These are phyloP conservation scores for Coranthus polyacanthus DNA, from an alignment of 2,797 vertebrate genomes.

Conservation along the genomic window DNA sequence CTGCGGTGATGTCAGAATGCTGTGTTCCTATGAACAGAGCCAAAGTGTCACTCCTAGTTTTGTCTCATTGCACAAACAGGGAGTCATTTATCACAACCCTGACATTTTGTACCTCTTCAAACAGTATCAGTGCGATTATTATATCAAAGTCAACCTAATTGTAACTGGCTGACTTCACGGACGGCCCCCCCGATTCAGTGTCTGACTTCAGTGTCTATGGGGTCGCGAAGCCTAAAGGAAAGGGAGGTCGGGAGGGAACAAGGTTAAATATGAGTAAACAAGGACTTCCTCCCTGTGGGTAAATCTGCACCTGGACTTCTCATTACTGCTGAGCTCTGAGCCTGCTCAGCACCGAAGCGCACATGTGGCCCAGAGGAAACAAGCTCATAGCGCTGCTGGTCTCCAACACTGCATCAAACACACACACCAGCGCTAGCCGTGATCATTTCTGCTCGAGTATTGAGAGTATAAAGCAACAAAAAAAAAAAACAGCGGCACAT, in stretches of 20 bases:
- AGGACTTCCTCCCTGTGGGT: slow-evolving; percentile 77
- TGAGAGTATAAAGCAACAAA: slow-evolving; percentile 14
- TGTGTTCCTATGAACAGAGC: not conserved
- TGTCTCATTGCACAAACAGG: not conserved
- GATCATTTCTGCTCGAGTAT: slow-evolving; percentile 12
- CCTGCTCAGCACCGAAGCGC: slow-evolving; percentile 60
- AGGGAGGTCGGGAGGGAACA: slow-evolving; percentile 45
- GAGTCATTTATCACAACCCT: slow-evolving; percentile 8
- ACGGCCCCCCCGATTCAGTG: slow-evolving; percentile 3
- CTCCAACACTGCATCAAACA: slow-evolving; percentile 54
- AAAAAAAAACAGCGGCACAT: slow-evolving; percentile 13
- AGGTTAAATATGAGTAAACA: slow-evolving; percentile 80
- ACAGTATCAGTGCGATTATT: not conserved
- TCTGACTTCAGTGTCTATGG: slow-evolving; percentile 2
- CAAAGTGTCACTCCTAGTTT: slow-evolving; percentile 6
- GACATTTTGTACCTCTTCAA: not conserved
- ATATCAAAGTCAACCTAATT: slow-evolving; percentile 3
- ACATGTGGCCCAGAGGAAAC: slow-evolving; percentile 79
- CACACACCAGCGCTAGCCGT: not conserved
- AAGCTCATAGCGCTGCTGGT: slow-evolving; percentile 59
- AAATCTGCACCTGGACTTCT: slow-evolving; percentile 82
- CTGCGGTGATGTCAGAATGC: slow-evolving; percentile 21
- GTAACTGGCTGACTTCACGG: not conserved
- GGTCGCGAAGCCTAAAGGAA: slow-evolving; percentile 41
- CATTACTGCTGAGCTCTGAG: slow-evolving; percentile 67